Conservation (phyloP, 2,113 vertebrate species). For the Oxyura jamaicensis region DNA sequence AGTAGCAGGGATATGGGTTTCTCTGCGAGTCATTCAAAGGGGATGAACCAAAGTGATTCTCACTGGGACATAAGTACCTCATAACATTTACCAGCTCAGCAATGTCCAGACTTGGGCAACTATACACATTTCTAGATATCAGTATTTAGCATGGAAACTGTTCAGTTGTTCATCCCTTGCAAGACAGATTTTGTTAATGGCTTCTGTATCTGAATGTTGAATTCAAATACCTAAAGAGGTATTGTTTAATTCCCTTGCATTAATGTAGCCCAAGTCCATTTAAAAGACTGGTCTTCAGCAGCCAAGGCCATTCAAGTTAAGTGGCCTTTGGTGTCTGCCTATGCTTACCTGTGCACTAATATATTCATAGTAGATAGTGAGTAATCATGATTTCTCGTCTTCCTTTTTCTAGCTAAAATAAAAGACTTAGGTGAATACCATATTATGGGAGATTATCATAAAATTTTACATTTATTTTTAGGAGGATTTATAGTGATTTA, state of each 20-base stretch:
- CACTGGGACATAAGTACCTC: fast-evolving
- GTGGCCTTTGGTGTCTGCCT: fast-evolving
- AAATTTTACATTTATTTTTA: neutral
- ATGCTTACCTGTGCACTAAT: neutral
- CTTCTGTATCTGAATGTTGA: neutral
- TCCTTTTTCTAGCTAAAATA: neutral
- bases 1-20: neutral
- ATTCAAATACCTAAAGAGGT: neutral
- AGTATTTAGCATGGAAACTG: neutral
- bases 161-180: neutral
- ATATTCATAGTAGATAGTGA: no score
- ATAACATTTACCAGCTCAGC: neutral
- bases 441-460: neutral
- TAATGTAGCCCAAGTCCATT: neutral
- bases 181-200: neutral
- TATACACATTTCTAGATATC: neutral
- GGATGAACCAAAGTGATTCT: no score
- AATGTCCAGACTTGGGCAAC: neutral
- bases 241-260: neutral
- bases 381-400: neutral
- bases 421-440: neutral
- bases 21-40: neutral
- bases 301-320: neutral
- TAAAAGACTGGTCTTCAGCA: neutral
- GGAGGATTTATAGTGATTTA: neutral